Evolutionary conservation across 2,113 vertebrate genomes (phyloP), one percentile per base, ranked within the genome.

Genomic region (Cnemophilus loriae): DNA sequence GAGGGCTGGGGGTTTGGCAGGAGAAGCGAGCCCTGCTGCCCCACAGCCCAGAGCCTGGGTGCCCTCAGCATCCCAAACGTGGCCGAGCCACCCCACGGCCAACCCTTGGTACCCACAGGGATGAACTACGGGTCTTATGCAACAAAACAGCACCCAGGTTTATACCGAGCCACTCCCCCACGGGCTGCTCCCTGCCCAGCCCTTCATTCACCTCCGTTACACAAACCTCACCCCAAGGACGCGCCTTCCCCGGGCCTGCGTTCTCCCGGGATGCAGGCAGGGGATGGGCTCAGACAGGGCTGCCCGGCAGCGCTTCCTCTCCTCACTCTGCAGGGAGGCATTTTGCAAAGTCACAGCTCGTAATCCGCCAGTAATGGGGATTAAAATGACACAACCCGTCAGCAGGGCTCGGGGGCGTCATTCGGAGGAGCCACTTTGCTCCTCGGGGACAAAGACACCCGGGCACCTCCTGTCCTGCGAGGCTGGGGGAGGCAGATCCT

Each of bases 331-430:
- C 92, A 44, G 95, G 80, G 80, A 88, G 67, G 65, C 4, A 1
- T 95, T 94, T 67, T 93, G 96, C 93, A 90, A 84, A 96, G 93
- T 94, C 95, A 95, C 92, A 88, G 91, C 88, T 92, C 93, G 61
- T 95, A 96, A 97, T 97, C 95, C 80, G 3, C 86, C 3, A 32
- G 15, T 96, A 90, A 95, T 84, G 75, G 52, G 96, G 96, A 96
- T 96, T 93, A 95, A 78, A 94, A 71, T 96, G 77, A 86, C 33
- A 56, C 91, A 97, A 89, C 35, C 50, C 42, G 0, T 83, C 92
- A 53, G 83, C 88, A 74, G 75, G 59, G 85, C 90, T 77, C 10
- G 3, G 53, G 85, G 79, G 52, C 14, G 2, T 52, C 10, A 6
- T 32, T 70, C 63, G 2, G 27, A 70, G 46, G 74, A 96, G 78